These are phyloP conservation scores for Horisme vitalbata DNA, from an alignment of 2,888 invertebrate genomes.

Conservation along the genomic window DNA sequence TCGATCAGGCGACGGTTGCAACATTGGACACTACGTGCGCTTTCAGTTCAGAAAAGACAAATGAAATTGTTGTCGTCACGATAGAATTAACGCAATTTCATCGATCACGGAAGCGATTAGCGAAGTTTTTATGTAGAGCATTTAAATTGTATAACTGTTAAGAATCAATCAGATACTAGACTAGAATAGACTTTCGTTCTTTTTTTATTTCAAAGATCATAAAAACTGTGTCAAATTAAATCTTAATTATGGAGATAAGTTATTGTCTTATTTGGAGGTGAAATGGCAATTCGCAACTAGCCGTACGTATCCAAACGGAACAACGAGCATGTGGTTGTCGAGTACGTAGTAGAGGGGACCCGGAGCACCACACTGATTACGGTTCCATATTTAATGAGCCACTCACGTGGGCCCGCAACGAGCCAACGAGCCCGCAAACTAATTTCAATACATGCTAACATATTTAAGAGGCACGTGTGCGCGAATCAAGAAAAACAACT, in stretches of 20 bases:
- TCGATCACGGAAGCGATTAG: slow-evolving; percentile 39
- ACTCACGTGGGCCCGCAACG: slow-evolving; percentile 63
- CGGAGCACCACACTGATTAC: slow-evolving; percentile 74
- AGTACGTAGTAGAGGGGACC: slow-evolving; percentile 59
- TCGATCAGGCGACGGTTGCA: slow-evolving; percentile 49
- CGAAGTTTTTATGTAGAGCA: slow-evolving; percentile 30
- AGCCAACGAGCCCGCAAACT: slow-evolving; percentile 63
- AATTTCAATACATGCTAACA: slow-evolving; percentile 71
- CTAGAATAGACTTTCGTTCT: no score
- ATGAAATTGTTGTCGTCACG: slow-evolving; percentile 52
- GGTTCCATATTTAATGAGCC: slow-evolving; percentile 78
- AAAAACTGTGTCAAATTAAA: neutral
- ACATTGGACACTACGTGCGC: slow-evolving; percentile 59
- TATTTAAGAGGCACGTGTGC: slow-evolving; percentile 47
- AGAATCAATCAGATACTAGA: no score
- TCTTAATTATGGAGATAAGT: neutral
- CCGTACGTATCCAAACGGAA: slow-evolving; percentile 47
- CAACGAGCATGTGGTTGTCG: slow-evolving; percentile 51
- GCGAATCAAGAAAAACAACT: slow-evolving; percentile 29
- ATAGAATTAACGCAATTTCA: slow-evolving; percentile 41
- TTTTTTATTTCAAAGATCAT: no score
- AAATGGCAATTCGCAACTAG: slow-evolving; percentile 28
- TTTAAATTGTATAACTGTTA: slow-evolving; percentile 16
- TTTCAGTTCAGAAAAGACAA: slow-evolving; percentile 65
- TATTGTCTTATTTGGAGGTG: slow-evolving; percentile 19